Percentiles rank a stretch among this genome's conserved stretches.
These are phyloP conservation scores for Protobothrops mucrosquamatus DNA, from an alignment of 2,113 vertebrate genomes.

Conservation along the genomic window DNA sequence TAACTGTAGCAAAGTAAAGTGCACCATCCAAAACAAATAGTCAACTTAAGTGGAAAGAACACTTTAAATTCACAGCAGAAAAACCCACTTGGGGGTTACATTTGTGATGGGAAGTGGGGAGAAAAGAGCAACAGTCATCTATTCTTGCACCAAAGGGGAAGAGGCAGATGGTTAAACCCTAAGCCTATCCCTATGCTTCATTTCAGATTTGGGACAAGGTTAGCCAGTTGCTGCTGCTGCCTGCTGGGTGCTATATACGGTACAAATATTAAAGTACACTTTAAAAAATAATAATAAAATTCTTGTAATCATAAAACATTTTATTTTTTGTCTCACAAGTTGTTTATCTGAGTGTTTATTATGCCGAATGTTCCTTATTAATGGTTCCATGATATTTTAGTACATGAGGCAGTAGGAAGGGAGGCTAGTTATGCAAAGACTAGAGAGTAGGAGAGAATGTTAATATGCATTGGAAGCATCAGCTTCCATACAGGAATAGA, in stretches of 20 bases:
- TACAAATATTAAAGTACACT: neutral
- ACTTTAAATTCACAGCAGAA: neutral
- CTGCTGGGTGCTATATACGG: neutral
- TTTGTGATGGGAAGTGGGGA: neutral
- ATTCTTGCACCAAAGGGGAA: neutral
- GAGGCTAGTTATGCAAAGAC: neutral
- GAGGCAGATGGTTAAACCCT: neutral
- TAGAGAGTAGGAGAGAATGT: neutral
- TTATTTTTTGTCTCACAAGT: neutral
- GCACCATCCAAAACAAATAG: neutral
- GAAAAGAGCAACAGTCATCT: neutral
- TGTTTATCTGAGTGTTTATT: neutral
- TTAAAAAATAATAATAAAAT: neutral
- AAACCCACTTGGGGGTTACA: neutral
- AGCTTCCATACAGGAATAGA: neutral
- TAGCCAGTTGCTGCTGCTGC: neutral
- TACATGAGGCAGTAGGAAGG: neutral
- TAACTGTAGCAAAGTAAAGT: neutral
- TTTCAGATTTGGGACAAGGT: neutral
- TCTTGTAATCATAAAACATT: neutral
- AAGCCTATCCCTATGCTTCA: neutral
- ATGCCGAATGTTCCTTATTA: neutral
- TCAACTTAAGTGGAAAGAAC: neutral
- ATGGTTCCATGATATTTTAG: neutral
- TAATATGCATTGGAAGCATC: neutral